Conservation (phyloP, 2,113 vertebrate species). For the Dermatemys mawii region DNA sequence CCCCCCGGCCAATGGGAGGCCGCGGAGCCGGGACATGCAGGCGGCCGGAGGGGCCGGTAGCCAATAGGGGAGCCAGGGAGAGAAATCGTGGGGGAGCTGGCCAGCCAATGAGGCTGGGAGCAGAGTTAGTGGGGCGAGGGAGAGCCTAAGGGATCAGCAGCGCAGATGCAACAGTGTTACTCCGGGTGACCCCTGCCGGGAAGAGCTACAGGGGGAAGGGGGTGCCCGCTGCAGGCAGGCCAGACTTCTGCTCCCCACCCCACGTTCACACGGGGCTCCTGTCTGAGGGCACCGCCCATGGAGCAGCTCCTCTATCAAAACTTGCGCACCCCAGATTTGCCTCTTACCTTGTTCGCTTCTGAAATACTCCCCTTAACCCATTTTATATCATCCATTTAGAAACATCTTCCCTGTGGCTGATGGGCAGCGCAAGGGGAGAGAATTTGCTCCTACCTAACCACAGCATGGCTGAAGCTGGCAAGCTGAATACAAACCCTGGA, state of each 20-base stretch:
- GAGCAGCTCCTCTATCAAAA: background rate
- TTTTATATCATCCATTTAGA: background rate
- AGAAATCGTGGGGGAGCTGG: background rate
- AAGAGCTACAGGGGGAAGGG: rapidly evolving
- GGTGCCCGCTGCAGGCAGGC: background rate
- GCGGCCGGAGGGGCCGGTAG: background rate
- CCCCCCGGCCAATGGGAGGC: constrained; percentile 66
- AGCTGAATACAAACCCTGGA: background rate
- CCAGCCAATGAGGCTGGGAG: background rate
- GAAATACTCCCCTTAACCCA: background rate
- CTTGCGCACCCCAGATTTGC: background rate
- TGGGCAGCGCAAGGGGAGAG: background rate
- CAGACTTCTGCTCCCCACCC: background rate
- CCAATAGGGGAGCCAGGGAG: constrained; percentile 44
- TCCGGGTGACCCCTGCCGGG: background rate
- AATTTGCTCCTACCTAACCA: background rate
- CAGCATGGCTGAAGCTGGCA: background rate
- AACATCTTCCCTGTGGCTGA: background rate
- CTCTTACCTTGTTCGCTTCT: background rate
- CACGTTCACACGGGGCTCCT: background rate
- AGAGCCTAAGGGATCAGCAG: background rate
- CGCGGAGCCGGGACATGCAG: background rate
- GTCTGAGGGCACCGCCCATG: background rate
- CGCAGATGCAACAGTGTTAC: background rate
- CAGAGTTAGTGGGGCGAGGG: background rate